Evolutionary conservation across 1,140 invertebrate species (phyloP), one percentile per base, ranked within the genome.

Genomic region (Bombus breviceps): DNA sequence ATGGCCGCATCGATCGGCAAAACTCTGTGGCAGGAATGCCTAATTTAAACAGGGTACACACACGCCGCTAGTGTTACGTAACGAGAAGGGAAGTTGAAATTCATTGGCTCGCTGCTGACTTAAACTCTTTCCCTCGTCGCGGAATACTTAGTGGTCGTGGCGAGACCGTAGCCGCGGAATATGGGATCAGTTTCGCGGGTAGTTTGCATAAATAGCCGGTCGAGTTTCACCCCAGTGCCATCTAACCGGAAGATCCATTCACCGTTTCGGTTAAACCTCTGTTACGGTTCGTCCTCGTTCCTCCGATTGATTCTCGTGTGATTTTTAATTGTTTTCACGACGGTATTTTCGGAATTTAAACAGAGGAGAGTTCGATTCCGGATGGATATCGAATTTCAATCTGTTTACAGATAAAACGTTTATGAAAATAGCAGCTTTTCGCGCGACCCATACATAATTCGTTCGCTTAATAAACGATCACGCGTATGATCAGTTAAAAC

Each of bases 121-220:
- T 80, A 87, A 74, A 85, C 83, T 88, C 77, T 89, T 89, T 41
- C 37, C 37, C 69, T 28, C 37, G 25, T 71, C 39, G 39, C 53
- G 62, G 78, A 76, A 84, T 86, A 87, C 75, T 88, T 87, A 85
- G 80, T 57, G 62, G 86, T 69, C 13, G 79, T 88, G 78, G 83
- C 66, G 87, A 34, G 41, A 86, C 73, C 75, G 85, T 87, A 82
- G 81, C 81, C 81, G 69, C 81, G 81, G 86, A 88, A 88, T 88
- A 85, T 88, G 39, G 72, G 87, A 88, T 88, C 86, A 88, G 86
- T 88, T 88, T 88, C 73, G 71, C 71, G n/a, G 76, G 25, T 77
- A 74, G 53, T 88, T 88, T 87, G 81, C 86, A 88, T 85, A 88
- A 88, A 83, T 77, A 85, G 81, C 53, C 82, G 53, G 64, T 47